phyloP scores from a whole-genome alignment of 30 jellyfish, hydroid and myxozoan genomes.

The Mastigias papua region DNA sequence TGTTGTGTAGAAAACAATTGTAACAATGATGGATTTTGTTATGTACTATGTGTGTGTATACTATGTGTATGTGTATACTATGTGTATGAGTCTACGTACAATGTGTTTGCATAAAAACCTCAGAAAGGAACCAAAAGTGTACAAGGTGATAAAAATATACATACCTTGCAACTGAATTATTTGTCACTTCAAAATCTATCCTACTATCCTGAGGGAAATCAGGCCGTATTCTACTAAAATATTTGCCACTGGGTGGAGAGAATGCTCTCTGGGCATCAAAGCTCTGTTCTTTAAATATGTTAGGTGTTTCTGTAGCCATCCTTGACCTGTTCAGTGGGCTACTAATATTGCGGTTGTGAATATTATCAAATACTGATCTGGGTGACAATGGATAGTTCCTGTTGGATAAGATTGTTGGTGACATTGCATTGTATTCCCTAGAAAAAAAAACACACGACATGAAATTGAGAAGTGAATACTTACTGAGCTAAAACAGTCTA shows the following conservation, averaged over 20 bases:
- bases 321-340: slow-evolving; percentile 44
- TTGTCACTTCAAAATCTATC: background rate
- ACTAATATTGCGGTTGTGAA: slow-evolving; percentile 10
- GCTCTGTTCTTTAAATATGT: background rate
- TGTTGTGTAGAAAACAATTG: too few relatives aligned
- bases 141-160: background rate
- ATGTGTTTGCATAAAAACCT: too few relatives aligned
- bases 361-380: slow-evolving; percentile 43
- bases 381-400: slow-evolving; percentile 21
- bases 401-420: background rate
- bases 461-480: background rate
- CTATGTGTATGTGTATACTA: too few relatives aligned
- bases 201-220: background rate
- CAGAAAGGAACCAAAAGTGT: background rate
- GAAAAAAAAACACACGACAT: background rate
- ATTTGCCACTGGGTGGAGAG: slow-evolving; percentile 66
- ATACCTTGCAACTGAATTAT: background rate
- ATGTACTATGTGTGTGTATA: too few relatives aligned
- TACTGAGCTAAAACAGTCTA: too few relatives aligned
- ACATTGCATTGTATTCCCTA: slow-evolving; percentile 9
- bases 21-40: too few relatives aligned
- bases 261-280: slow-evolving; percentile 27
- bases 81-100: too few relatives aligned
- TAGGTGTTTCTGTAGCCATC: slow-evolving; percentile 27
- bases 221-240: slow-evolving; percentile 58